Evolutionary conservation across 2,888 invertebrate genomes (phyloP), one percentile per base, ranked within the genome.

Genomic region (Protodeltote pygarga): DNA sequence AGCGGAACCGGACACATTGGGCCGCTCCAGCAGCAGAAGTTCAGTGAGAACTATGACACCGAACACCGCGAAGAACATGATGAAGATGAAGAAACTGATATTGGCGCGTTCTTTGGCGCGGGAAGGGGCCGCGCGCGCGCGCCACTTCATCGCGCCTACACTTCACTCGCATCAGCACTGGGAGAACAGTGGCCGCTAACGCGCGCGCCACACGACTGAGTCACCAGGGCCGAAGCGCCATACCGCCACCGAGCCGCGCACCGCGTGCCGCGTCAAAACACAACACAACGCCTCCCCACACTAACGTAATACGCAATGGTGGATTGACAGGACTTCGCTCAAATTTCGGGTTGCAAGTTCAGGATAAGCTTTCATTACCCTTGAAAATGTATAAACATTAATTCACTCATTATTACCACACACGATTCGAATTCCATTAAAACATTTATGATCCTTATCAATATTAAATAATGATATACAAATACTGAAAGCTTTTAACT

Each of bases 41-140:
- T 97, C 97, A 55, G 97, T 97, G 65, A 97, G 93, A 53, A 97
- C 95, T 75, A 97, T 97, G 72, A 97, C 93, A 31, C 96, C 96
- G 81, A 97, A 97, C 48, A 98, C 95, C 25, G 95, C 96, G 85
- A 97, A 97, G 87, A 98, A 97, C 93, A 97, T 96, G 69, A 97
- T 94, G 60, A 97, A 97, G 83, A 97, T 95, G 88, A 97, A 95
- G 90, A 97, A 97, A 77, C 97, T 97, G 94, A 97, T 95, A 83
- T 96, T 96, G 67, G 97, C 96, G 68, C 97, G 94, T 84, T 97
- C 96, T 75, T 95, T 94, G 84, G 92, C 94, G 81, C 93, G 93
- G 85, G 83, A 88, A 80, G 85, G 77, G 75, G 77, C 87, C 83
- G 81, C 91, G 83, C 83, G 89, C 79, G 79, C 77, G 72, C 85